Evolutionary conservation across 2,888 invertebrate genomes (phyloP), one percentile per base, ranked within the genome.

Genomic region (Ectemnius continuus): DNA sequence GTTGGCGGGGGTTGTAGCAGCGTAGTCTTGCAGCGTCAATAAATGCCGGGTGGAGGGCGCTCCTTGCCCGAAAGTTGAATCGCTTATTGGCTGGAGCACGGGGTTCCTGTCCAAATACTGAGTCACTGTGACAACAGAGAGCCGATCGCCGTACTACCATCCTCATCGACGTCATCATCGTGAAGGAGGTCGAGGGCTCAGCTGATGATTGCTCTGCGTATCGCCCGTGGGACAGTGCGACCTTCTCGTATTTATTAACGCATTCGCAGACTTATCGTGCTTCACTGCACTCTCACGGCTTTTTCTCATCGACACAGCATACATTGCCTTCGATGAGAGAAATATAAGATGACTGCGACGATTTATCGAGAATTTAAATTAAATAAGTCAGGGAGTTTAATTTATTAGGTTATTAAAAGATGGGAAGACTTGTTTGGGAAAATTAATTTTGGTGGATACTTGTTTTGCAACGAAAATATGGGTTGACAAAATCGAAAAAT

Each of bases 71-170:
- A 81, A 76, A 83, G 78, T 79, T 59, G 81, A 81, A 72, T 61
- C 77, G 81, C 61, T 76, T 70, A 66, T 73, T 69, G 73, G 70
- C 74, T 57, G 63, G 52, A 61, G 75, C 67, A 57, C 67, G 79
- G 85, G 86, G 85, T 75, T 79, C 85, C 85, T 88, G 85, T 87
- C 85, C 86, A 89, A 89, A 89, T 88, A 90, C 87, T 89, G 89
- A 89, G 88, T 90, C 89, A 89, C 86, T 87, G 82, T 80, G 85
- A 88, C 88, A 89, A 89, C 87, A 88, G 48, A 52, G 36, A 36
- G 36, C 36, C 76, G 75, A 78, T 77, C 77, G 74, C 78, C 68
- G 36, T 36, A 73, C 73, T 71, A 73, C 76, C 73, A 77, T 79
- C 68, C 71, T 81, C 73, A 67, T 76, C 75, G 70, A 67, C 77